These are phyloP conservation scores for Bergia sp. DNA, from an alignment of 92 coral and sea anemone genomes.

Conservation along the genomic window DNA sequence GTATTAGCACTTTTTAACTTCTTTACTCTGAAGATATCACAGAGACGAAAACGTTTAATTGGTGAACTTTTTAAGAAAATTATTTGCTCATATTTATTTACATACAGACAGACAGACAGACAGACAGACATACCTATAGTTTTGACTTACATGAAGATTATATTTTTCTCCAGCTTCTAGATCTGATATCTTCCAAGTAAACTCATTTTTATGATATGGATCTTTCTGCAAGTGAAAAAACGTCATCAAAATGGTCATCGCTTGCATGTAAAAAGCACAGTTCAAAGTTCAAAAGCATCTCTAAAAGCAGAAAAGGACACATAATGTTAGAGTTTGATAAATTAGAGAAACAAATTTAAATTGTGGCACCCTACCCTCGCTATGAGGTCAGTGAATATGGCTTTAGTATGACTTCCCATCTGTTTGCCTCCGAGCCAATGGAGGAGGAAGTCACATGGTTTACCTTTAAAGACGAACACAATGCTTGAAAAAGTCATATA, in stretches of 20 bases:
- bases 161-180: not conserved
- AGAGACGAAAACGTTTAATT: no score
- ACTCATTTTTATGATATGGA: constrained; percentile 14
- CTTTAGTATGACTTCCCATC: not conserved
- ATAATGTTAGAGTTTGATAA: no score
- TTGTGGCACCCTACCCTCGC: not conserved
- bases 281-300: not conserved
- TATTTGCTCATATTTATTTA: no score
- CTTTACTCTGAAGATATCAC: no score
- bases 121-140: not conserved
- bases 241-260: not conserved
- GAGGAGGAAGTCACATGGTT: not conserved
- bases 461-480: not conserved
- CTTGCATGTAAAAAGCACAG: not conserved
- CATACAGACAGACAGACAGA: not conserved
- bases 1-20: not conserved
- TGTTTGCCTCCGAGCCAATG: not conserved
- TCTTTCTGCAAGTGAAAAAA: not conserved
- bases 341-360: not conserved
- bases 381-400: not conserved
- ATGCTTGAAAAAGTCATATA: not conserved
- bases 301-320: not conserved
- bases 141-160: not conserved
- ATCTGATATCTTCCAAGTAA: not conserved
- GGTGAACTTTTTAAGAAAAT: no score